These are phyloP conservation scores for Pampusana beccarii DNA, from an alignment of 2,113 vertebrate species.

Conservation along the genomic window DNA sequence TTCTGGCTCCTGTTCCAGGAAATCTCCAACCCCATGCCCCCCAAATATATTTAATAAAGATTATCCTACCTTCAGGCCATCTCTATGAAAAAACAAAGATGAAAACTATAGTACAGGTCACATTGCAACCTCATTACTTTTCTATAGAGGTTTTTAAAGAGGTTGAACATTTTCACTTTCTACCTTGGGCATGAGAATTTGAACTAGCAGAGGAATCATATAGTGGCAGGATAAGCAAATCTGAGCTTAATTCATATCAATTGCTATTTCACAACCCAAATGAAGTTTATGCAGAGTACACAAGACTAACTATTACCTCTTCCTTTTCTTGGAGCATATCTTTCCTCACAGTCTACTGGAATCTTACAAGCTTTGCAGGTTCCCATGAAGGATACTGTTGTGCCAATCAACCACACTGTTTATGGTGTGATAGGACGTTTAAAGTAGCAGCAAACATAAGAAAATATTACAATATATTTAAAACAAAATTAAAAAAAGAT, in stretches of 20 bases:
- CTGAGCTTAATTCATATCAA: not conserved
- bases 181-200: not conserved
- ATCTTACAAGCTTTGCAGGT: conserved; percentile 43
- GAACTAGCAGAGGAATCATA: not conserved
- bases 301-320: conserved; percentile 49
- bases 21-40: not conserved
- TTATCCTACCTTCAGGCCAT: not conserved
- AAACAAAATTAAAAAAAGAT: not conserved
- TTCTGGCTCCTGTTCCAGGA: not conserved
- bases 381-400: conserved; percentile 39
- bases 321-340: conserved; percentile 40
- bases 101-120: not conserved
- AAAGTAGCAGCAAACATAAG: conserved; percentile 1
- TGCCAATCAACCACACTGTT: conserved; percentile 29
- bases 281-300: not conserved
- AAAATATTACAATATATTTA: conserved; percentile 3
- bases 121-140: not conserved
- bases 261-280: not conserved
- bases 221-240: not conserved
- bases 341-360: conserved; percentile 40
- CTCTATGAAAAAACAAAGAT: not conserved
- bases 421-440: conserved; percentile 39
- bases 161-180: not conserved
- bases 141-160: not conserved
- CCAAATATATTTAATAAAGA: not conserved